Base-by-base conservation (phyloP, 2,888 invertebrate genomes). In the Anoplius nigerrimus region DNA sequence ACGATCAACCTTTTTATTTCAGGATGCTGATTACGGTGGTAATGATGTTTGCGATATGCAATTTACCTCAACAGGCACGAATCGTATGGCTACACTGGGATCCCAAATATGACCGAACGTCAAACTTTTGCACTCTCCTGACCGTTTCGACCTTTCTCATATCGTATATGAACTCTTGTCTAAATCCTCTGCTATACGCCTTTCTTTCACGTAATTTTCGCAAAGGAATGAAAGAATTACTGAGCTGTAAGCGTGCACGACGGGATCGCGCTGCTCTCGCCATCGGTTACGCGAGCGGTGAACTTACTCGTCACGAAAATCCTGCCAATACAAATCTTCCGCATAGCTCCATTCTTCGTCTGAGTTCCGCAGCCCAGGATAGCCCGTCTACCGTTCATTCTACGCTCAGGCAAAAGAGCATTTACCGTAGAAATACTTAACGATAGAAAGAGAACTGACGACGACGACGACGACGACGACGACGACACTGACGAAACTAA, bases 161-260 rank as follows among this genome's bases (percentile, higher is more conserved):
- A 78, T 93, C 97, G 52, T 98, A 97, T 88, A 93, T 95, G 89
- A 97, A 97, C 90, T 97, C 96, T 18, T 97, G 94, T 56, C 92
- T 97, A 73, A 97, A 98, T 89, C 97, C 97, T 0, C 90, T 97
- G 60, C 91, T 98, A 8, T 98, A 97, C 89, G 97, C 97, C 2
- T 95, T 97, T 87, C 90, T 97, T 61, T 93, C 93, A 2, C 93
- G 94, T 71, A 94, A 95, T 84, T 96, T 96, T 88, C 92, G 95
- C 62, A 94, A 94, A 84, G 96, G 96, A 20, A 95, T 97, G 93
- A 91, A 93, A 71, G 97, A 97, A 87, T 91, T 96, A 22, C 88
- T 96, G 43, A 90, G 93, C 70, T 95, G 95, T 84, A 90, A 90
- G 18, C 65, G 76, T 2, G 53, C 69, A 11, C 82, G 83, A 27